These are phyloP conservation scores for Megalops atlanticus DNA, from an alignment of 2,113 vertebrate genomes.

Conservation along the genomic window DNA sequence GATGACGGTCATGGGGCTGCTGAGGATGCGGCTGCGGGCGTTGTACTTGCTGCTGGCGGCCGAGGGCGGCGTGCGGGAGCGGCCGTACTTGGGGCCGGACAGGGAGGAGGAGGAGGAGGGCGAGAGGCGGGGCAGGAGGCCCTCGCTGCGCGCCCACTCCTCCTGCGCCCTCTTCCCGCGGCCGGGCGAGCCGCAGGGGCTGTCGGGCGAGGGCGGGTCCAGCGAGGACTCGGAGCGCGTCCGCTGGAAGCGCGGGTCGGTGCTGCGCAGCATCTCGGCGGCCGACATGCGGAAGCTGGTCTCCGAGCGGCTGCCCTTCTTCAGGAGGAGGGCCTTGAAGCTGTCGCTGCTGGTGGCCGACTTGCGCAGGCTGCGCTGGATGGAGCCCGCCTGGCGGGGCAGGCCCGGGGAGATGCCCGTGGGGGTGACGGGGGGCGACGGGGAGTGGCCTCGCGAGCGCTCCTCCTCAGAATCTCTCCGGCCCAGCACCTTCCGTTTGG, in stretches of 20 bases:
- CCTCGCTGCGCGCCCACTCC: conserved; percentile 85
- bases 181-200: conserved; percentile 68
- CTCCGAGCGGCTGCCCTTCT: conserved; percentile 91
- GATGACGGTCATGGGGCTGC: conserved; percentile 98
- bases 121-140: conserved; percentile 77
- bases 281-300: conserved; percentile 92
- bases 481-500: conserved; percentile 95
- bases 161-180: conserved; percentile 77
- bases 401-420: conserved; percentile 70
- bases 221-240: conserved; percentile 66
- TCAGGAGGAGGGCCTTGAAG: conserved; percentile 97
- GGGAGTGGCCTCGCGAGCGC: conserved; percentile 71
- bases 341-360: conserved; percentile 94
- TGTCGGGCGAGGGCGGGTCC: conserved; percentile 53
- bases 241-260: conserved; percentile 85
- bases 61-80: conserved; percentile 88
- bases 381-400: conserved; percentile 80
- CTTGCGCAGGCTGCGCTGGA: conserved; percentile 89
- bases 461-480: conserved; percentile 94
- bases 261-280: conserved; percentile 90
- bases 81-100: conserved; percentile 78
- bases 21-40: conserved; percentile 86
- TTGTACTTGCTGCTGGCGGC: conserved; percentile 96
- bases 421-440: conserved; percentile 86
- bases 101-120: conserved; percentile 62